Evolutionary conservation across 2,888 invertebrate genomes (phyloP), one percentile per base, ranked within the genome.

Genomic region (Lithophane socia): DNA sequence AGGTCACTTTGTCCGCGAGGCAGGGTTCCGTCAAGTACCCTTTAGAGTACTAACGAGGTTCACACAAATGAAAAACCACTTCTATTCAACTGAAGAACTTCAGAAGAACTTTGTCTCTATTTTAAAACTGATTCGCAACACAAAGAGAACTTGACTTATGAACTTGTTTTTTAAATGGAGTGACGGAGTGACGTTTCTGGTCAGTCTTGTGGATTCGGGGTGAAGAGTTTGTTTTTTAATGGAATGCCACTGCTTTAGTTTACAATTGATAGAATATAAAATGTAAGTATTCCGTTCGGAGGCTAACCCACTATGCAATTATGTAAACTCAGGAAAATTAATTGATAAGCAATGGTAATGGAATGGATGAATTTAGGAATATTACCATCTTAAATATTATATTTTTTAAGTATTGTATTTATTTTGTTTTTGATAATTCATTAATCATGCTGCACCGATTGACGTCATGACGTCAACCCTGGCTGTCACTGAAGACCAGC

Each of bases 61-160:
- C 84, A 85, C 80, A 88, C 88, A 90, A 90, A 91, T 90, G 91
- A 89, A 89, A 87, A 86, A 83, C 86, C 88, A 81, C 90, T 88
- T 82, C 63, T 69, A 72, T 73, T 68, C 85, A 83, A 61, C n/a
- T n/a, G n/a, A n/a, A n/a, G n/a, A n/a, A n/a, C 81, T 83, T 67
- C 68, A 84, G 79, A 85, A 87, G 84, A 86, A 85, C 86, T 87
- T 86, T 82, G 84, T 86, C 78, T 88, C 89, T 87, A 88, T 86
- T 88, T 88, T 88, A 83, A 85, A 85, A 84, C 81, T 77, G 85
- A 88, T 85, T 86, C 85, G 77, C 47, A 63, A 73, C 84, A 88
- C 88, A 89, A 89, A 83, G 86, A 68, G 42, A 81, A 73, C 66
- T 85, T 75, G 77, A 67, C 74, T 69, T 75, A 58, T 58, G 74